phyloP scores from a whole-genome alignment of 1,140 invertebrate species.

The Centruroides sculpturatus region DNA sequence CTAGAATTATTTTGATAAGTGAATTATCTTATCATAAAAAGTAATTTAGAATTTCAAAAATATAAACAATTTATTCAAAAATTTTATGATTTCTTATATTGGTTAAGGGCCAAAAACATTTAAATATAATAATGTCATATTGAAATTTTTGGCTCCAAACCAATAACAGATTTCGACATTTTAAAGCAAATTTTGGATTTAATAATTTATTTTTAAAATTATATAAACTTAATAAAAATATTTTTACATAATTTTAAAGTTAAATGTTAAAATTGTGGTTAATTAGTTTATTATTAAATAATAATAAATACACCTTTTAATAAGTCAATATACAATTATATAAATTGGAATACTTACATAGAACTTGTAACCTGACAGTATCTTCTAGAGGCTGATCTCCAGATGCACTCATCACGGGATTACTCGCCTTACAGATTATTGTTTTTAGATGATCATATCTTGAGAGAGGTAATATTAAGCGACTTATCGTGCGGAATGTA shows the following conservation, averaged over 20 bases:
- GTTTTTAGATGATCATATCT: constrained; percentile 15
- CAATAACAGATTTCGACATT: not conserved
- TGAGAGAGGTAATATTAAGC: constrained; percentile 13
- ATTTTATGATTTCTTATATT: not conserved
- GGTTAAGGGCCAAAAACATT: not conserved
- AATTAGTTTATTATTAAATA: no score
- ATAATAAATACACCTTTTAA: not conserved
- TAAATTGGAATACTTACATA: constrained; percentile 14
- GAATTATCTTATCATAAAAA: not conserved
- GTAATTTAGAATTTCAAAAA: not conserved
- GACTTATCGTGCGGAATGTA: constrained; percentile 11
- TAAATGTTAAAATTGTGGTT: no score
- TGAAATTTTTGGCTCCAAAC: not conserved
- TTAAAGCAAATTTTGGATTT: no score
- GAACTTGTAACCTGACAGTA: constrained; percentile 13
- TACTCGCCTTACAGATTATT: constrained; percentile 18
- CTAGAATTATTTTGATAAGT: no score
- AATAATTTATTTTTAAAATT: no score
- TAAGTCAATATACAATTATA: not conserved
- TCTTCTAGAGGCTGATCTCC: constrained; percentile 16
- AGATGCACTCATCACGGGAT: constrained; percentile 14
- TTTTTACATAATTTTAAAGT: no score
- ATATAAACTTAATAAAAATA: no score
- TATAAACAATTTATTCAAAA: not conserved
- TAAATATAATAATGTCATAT: not conserved